Conservation (phyloP, 2,113 vertebrate species). For the Pristiophorus japonicus region DNA sequence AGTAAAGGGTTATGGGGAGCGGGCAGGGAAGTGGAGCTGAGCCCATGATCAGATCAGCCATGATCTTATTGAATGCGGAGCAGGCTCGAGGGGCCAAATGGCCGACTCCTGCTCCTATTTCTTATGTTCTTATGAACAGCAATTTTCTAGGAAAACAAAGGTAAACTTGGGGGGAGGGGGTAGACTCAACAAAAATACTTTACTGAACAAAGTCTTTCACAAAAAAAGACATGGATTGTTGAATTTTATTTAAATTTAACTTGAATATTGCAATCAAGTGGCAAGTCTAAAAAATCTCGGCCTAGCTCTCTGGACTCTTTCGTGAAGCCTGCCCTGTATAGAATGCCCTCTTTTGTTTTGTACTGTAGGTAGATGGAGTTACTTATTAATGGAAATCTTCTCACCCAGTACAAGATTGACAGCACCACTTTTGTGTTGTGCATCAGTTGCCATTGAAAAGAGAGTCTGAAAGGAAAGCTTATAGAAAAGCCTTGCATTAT, state of each 20-base stretch:
- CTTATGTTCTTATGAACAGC: background rate
- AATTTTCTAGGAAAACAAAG: background rate
- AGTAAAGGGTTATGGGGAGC: too few relatives aligned
- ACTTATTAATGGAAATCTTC: background rate
- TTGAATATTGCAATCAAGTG: background rate
- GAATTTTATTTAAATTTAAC: background rate
- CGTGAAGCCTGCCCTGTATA: background rate
- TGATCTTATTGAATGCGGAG: too few relatives aligned
- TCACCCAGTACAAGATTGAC: background rate
- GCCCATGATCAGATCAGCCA: too few relatives aligned
- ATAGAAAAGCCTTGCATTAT: background rate
- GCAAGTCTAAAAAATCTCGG: background rate
- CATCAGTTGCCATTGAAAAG: background rate
- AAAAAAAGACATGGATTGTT: background rate
- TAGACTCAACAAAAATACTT: background rate
- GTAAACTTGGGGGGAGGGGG: background rate
- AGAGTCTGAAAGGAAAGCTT: background rate
- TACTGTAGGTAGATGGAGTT: background rate
- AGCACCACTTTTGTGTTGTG: background rate
- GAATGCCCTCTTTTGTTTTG: background rate
- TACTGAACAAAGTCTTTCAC: background rate
- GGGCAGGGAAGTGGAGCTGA: too few relatives aligned
- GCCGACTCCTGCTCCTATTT: too few relatives aligned
- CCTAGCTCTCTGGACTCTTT: background rate
- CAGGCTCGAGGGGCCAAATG: too few relatives aligned